Evolutionary conservation across 2,113 vertebrate species (phyloP).

Genomic region (Romanogobio albipinnatus): DNA sequence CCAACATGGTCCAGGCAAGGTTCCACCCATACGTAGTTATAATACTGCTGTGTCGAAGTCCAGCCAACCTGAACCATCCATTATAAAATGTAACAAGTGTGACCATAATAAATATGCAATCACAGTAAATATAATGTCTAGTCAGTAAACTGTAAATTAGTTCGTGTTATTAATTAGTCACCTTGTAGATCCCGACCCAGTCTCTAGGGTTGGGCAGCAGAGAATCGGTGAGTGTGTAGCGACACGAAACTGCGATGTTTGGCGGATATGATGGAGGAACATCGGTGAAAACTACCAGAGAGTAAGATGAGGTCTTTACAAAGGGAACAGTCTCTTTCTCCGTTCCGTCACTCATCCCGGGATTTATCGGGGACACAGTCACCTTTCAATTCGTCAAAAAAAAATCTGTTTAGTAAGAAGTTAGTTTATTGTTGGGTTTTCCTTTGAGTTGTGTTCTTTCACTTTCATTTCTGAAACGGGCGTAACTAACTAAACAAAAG

Average conservation of each 20-base stretch:
- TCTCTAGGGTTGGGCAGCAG: slow-evolving; percentile 67
- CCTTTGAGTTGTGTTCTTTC: not conserved
- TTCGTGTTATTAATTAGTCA: slow-evolving; percentile 41
- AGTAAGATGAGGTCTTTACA: slow-evolving; percentile 60
- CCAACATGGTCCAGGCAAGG: slow-evolving; percentile 46
- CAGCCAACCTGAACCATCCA: slow-evolving; percentile 74
- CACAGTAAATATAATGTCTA: not conserved
- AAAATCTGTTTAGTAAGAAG: not conserved
- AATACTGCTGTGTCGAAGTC: slow-evolving; percentile 72
- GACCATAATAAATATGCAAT: not conserved
- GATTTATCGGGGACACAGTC: not conserved
- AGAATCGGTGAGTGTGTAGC: slow-evolving; percentile 64
- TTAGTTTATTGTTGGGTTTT: not conserved
- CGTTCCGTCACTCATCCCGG: slow-evolving; percentile 60
- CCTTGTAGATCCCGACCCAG: slow-evolving; percentile 83
- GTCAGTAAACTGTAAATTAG: not conserved
- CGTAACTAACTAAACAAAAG: not conserved
- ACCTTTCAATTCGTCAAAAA: not conserved
- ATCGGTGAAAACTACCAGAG: slow-evolving; percentile 77
- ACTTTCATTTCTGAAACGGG: slow-evolving; percentile 5
- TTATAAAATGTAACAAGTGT: too few relatives aligned
- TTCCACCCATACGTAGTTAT: slow-evolving; percentile 77
- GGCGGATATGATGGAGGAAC: slow-evolving; percentile 67
- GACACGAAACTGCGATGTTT: slow-evolving; percentile 64
- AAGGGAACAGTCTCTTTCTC: slow-evolving; percentile 14